Evolutionary conservation across 2,113 vertebrate genomes (phyloP).

Genomic region (Trogon melanurus): DNA sequence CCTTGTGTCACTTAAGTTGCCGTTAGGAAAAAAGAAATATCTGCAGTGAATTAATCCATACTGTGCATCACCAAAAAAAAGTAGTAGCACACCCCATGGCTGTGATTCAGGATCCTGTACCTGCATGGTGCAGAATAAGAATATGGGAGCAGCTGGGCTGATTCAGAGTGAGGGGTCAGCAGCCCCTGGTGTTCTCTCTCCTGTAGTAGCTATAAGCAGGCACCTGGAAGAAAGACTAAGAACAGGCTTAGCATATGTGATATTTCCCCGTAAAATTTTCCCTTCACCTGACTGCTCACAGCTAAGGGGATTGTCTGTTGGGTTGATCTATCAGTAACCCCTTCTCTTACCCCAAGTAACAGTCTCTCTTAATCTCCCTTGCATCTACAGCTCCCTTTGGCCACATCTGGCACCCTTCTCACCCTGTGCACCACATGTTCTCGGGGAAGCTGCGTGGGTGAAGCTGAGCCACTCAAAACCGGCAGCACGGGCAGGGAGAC

Average conservation of each 20-base stretch:
- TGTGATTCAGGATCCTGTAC: neutral
- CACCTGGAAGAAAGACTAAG: neutral
- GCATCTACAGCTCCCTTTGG: neutral
- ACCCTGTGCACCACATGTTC: neutral
- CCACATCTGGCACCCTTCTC: neutral
- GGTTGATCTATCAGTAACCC: neutral
- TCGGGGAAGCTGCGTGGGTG: neutral
- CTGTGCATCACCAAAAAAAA: neutral
- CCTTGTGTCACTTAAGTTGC: neutral
- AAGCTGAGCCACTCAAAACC: neutral
- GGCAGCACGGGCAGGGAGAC: neutral
- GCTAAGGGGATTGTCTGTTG: neutral
- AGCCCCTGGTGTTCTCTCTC: neutral
- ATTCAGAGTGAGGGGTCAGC: neutral
- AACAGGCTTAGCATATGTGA: neutral
- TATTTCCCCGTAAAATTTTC: neutral
- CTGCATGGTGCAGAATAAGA: neutral
- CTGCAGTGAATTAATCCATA: neutral
- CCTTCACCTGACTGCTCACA: neutral
- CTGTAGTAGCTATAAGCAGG: neutral
- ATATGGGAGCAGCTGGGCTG: neutral
- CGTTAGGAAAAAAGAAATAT: neutral
- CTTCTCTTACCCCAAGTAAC: neutral
- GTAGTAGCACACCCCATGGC: neutral
- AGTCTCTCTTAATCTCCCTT: neutral